Conservation (phyloP, 2,888 invertebrate species). For the Disparrhopalites patrizii region DNA sequence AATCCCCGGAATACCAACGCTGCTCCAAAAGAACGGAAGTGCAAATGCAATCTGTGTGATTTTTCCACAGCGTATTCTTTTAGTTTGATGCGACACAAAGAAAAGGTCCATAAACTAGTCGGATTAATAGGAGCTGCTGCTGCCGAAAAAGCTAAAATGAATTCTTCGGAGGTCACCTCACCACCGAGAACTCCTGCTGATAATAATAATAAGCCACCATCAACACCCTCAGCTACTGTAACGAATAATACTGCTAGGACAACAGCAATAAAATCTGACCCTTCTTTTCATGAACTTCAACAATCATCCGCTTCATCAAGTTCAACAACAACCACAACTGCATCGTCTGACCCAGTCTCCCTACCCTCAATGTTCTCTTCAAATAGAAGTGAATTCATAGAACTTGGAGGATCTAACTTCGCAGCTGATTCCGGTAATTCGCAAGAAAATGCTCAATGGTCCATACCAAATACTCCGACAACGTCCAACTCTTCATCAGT, state of each 20-base stretch:
- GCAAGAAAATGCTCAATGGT: constrained; percentile 10
- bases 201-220: background rate
- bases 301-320: background rate
- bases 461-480: constrained; percentile 1
- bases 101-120: background rate
- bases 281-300: too few relatives aligned
- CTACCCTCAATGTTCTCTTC: constrained; percentile 10
- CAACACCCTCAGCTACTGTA: background rate
- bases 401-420: background rate
- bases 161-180: background rate
- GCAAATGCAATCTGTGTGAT: constrained; percentile 4
- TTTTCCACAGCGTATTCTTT: constrained; percentile 13
- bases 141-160: background rate
- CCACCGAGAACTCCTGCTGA: too few relatives aligned
- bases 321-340: background rate
- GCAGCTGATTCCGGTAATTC: background rate
- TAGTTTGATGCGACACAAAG: constrained; percentile 8
- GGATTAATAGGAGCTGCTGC: background rate
- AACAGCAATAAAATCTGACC: too few relatives aligned
- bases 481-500: background rate
- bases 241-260: background rate
- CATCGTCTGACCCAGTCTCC: background rate
- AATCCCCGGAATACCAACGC: background rate
- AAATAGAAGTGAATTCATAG: background rate
- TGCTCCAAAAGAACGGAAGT: constrained; percentile 6